phyloP scores from a whole-genome alignment of 2,888 invertebrate genomes.

The Eupithecia centaureata region DNA sequence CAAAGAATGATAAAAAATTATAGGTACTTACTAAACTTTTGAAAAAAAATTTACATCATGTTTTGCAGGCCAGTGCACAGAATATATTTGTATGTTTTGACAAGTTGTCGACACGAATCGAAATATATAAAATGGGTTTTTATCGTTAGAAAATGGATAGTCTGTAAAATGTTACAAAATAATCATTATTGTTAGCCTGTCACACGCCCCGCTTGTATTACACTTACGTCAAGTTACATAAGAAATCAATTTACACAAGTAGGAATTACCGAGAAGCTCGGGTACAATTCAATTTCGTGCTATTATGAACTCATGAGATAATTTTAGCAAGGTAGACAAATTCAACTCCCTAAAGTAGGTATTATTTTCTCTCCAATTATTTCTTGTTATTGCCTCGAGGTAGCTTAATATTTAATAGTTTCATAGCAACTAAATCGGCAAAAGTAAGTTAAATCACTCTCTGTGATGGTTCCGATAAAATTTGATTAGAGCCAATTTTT shows the following conservation, averaged over 20 bases:
- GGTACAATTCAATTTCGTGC: neutral
- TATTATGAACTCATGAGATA: neutral
- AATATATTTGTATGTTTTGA: no score
- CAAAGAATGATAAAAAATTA: no score
- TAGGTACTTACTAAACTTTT: no score
- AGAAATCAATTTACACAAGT: neutral
- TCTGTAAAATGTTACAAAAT: no score
- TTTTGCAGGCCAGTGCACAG: no score
- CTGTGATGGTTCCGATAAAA: neutral
- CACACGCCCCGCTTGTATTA: no score
- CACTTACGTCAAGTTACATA: neutral
- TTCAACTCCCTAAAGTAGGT: neutral
- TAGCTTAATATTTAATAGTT: neutral
- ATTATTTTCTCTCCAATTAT: neutral
- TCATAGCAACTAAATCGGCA: neutral
- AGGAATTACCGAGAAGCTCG: neutral
- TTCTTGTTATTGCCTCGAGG: neutral
- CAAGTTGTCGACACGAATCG: no score
- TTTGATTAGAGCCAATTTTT: no score
- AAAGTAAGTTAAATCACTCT: neutral
- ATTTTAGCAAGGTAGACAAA: neutral
- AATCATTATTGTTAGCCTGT: no score
- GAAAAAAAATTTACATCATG: no score
- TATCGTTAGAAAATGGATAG: no score
- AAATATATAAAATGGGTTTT: no score